phyloP scores from a whole-genome alignment of 2,888 invertebrate genomes.

The Kryphioiulus occultus region DNA sequence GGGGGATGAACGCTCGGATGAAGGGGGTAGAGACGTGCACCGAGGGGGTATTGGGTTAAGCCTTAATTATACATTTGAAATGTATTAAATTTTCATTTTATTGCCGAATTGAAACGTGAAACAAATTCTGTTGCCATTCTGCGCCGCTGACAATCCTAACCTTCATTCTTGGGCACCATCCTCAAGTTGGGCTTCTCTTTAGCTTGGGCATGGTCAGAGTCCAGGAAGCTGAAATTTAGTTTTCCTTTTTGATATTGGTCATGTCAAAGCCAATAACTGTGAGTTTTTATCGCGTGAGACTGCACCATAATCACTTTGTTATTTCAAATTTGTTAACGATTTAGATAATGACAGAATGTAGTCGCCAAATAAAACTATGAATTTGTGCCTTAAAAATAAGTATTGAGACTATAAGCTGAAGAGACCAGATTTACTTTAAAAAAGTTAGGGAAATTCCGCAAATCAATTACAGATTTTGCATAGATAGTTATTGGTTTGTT shows the following conservation, averaged over 20 bases:
- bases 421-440: too few relatives aligned
- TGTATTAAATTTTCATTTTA: conserved; percentile 10
- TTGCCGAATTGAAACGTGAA: conserved; percentile 11
- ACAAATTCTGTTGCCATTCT: conserved; percentile 13
- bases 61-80: conserved; percentile 15
- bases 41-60: background rate
- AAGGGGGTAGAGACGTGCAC: conserved; percentile 12
- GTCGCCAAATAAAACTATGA: too few relatives aligned
- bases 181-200: background rate
- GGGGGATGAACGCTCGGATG: background rate
- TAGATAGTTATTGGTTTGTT: too few relatives aligned
- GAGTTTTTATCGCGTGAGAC: background rate
- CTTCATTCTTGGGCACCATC: background rate
- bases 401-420: too few relatives aligned
- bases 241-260: background rate
- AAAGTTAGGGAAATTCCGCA: too few relatives aligned
- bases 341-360: too few relatives aligned
- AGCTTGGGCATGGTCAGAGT: background rate
- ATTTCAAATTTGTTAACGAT: too few relatives aligned
- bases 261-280: background rate
- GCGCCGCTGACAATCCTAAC: background rate
- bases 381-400: too few relatives aligned
- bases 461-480: too few relatives aligned
- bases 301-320: too few relatives aligned
- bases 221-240: background rate